Conservation (phyloP, 2,797 vertebrate genomes). For the Erpetoichthys calabaricus region DNA sequence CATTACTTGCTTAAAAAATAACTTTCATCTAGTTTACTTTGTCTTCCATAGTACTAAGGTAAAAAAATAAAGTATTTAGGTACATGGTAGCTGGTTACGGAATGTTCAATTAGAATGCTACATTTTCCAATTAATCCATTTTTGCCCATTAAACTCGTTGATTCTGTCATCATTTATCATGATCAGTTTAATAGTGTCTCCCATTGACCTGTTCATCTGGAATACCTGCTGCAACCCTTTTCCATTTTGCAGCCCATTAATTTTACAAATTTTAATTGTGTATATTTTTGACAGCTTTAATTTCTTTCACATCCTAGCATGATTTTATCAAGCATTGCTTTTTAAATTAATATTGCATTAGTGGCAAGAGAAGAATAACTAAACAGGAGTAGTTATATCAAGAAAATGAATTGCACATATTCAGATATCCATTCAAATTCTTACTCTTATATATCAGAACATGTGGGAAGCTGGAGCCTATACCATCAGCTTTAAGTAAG, state of each 20-base stretch:
- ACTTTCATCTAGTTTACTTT: too few species aligned
- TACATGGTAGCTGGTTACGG: constrained; percentile 25
- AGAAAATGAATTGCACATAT: too few species aligned
- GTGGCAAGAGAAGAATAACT: constrained; percentile 28
- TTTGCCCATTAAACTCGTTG: constrained; percentile 35
- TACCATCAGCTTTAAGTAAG: too few species aligned
- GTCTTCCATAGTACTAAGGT: too few species aligned
- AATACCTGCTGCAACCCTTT: constrained; percentile 52
- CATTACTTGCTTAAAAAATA: too few species aligned
- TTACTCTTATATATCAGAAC: too few species aligned
- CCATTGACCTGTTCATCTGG: constrained; percentile 63
- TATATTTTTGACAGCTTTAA: constrained; percentile 61
- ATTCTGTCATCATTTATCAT: constrained; percentile 60
- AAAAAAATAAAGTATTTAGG: constrained; percentile 10
- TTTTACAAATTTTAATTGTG: constrained; percentile 70
- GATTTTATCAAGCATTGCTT: constrained; percentile 31
- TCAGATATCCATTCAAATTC: too few species aligned
- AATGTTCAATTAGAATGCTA: constrained; percentile 36
- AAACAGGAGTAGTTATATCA: constrained; percentile 30
- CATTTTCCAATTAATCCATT: constrained; percentile 49
- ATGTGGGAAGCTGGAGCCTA: too few species aligned
- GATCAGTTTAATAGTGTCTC: constrained; percentile 59
- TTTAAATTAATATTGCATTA: constrained; percentile 32
- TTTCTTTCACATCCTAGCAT: constrained; percentile 36
- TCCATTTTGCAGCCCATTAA: constrained; percentile 63